A percentile compares a stretch with the other conserved stretches of the same genome.
These are phyloP conservation scores for Zingel zingel DNA, from an alignment of 2,113 vertebrate species.

Conservation along the genomic window DNA sequence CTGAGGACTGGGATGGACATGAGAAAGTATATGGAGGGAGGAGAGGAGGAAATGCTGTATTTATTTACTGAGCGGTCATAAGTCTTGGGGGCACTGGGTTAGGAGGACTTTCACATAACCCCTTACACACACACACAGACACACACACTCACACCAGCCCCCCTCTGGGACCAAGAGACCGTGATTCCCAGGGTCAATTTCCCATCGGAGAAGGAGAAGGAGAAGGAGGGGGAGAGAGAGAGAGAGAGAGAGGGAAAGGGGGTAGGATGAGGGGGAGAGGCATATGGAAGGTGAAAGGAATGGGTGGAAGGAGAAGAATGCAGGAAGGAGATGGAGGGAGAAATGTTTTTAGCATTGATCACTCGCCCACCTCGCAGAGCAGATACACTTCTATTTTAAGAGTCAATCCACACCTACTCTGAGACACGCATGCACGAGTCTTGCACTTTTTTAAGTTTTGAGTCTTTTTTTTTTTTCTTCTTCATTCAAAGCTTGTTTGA, in stretches of 20 bases:
- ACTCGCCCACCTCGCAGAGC: no score
- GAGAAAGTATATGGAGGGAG: slow-evolving; percentile 43
- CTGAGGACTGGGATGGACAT: neutral
- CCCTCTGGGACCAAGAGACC: slow-evolving; percentile 53
- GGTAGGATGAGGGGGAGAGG: neutral
- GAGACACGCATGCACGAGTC: no score
- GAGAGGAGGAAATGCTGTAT: slow-evolving; percentile 75
- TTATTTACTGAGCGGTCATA: slow-evolving; percentile 78
- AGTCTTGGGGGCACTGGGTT: slow-evolving; percentile 72
- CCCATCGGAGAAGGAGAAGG: slow-evolving; percentile 62
- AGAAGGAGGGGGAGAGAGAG: neutral
- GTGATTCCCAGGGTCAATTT: slow-evolving; percentile 76
- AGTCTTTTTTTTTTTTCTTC: neutral
- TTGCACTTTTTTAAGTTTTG: neutral
- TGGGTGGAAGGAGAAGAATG: neutral
- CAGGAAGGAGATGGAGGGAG: neutral
- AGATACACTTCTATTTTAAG: neutral
- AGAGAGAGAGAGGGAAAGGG: neutral
- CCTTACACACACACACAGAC: neutral
- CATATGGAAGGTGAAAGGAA: neutral
- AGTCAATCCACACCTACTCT: neutral
- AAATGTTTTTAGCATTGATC: neutral
- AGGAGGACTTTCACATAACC: slow-evolving; percentile 83
- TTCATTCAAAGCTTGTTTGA: neutral
- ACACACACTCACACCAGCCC: neutral